Base-by-base conservation (phyloP, 92 coral and sea anemone species). In the Anthopleura xanthogrammica region DNA sequence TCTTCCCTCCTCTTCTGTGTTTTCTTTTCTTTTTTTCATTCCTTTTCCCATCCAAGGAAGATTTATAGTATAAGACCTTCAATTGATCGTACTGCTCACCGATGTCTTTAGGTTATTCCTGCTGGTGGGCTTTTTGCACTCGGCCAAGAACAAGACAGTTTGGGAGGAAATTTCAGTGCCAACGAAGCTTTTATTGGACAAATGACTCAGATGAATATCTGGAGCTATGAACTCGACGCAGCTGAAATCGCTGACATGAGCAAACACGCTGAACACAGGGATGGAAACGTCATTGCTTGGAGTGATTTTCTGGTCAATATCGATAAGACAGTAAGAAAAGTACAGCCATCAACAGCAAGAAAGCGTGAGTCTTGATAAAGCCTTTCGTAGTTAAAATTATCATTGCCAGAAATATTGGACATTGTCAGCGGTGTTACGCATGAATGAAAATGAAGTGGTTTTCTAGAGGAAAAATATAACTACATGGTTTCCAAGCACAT, bases 111-210 rank as follows among this genome's bases (percentile, higher is more conserved):
- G 99, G 93, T 88, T 13, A 94, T 97, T 64, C 84, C 90, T 12
- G 89, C 96, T 3, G 98, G 98, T 12, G 99, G 98, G 39, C 52
- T 82, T 40, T 86, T 92, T 76, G 94, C 95, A 17, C 92, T 97
- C 1, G 99, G 95, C 20, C 99, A 97, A 83, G 99, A 97, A 76
- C 99, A 97, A 79, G 99, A 97, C 77, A 84, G 77, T 13, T 64
- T 97, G 7, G 98, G 91, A 3, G 88, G 92, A 68, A 94, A 97
- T 80, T 97, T 94, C 82, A 92, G 93, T 29, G 97, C 96, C 14
- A 92, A 88, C 84, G 99, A 97, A 77, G 99, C 99, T 12, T 97
- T 97, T 60, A 88, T 90, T 39, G 99, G 99, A 6, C 66, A 87
- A 73, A 89, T 97, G 62, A 94, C 95, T 75, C 99, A 97, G 83